phyloP scores from a whole-genome alignment of 2,888 invertebrate genomes.

The Acronicta aceris region DNA sequence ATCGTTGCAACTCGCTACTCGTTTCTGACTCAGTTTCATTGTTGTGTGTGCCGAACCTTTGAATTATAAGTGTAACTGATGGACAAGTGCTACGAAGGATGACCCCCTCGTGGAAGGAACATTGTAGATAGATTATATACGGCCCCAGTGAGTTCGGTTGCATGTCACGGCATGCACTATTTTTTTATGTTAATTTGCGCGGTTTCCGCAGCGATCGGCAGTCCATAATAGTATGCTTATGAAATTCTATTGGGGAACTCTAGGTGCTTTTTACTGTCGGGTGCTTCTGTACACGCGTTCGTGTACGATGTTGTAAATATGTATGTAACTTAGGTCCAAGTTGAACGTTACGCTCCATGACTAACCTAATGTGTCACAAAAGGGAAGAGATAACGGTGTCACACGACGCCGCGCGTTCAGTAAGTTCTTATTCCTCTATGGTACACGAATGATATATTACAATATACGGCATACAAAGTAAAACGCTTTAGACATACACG shows the following conservation, averaged over 20 bases:
- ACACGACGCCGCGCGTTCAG: constrained; percentile 34
- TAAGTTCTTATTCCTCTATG: constrained; percentile 40
- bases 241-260: constrained; percentile 85
- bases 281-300: constrained; percentile 87
- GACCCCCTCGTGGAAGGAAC: constrained; percentile 35
- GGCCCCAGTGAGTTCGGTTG: constrained; percentile 76
- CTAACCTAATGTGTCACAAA: constrained; percentile 79
- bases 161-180: constrained; percentile 59
- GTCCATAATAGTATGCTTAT: constrained; percentile 82
- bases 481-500: constrained; percentile 59
- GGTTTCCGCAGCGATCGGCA: constrained; percentile 74
- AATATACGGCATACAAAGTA: constrained; percentile 58
- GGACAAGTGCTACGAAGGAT: constrained; percentile 46
- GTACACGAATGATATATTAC: constrained; percentile 53
- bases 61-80: constrained; percentile 46
- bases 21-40: constrained; percentile 62
- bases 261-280: constrained; percentile 89
- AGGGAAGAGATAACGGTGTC: constrained; percentile 51
- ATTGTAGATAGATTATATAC: constrained; percentile 55
- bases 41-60: constrained; percentile 51
- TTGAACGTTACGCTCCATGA: constrained; percentile 80
- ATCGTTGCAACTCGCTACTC: constrained; percentile 66
- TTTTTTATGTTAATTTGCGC: constrained; percentile 66
- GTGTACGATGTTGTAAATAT: constrained; percentile 87
- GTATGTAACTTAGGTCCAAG: constrained; percentile 79